Evolutionary conservation across 2,797 vertebrate species (phyloP), one percentile per base, ranked within the genome.

Genomic region (Enteromius viviparus): DNA sequence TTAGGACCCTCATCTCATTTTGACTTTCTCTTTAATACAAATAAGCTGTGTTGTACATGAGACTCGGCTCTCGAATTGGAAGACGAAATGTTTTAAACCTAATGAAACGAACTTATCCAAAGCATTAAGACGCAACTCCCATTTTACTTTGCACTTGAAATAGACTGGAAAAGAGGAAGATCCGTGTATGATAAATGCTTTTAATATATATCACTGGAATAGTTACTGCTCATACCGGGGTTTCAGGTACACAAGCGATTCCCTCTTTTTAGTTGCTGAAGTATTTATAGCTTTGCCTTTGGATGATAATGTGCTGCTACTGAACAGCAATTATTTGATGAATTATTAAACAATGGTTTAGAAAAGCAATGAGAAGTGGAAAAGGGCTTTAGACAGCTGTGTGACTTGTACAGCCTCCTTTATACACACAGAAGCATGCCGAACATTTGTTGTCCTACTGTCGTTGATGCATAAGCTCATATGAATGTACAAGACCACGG

Each of bases 281-380:
- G 89, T 90, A 90, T 92, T 92, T 91, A 85, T 93, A 90, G 90
- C 92, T 91, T 87, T 89, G 87, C 89, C 92, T 91, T 87, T 89
- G 87, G 85, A 86, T 87, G 88, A 87, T 91, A 84, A 87, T 86
- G 85, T 89, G 88, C 88, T 91, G 89, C 90, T 92, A 90, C 92
- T 92, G 91, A 93, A 92, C 90, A 92, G 92, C 94, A 93, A 94
- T 94, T 94, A 94, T 82, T 82, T 55, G 85, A 90, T 94, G 87
- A 94, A 94, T 94, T 91, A 94, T 94, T 94, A 90, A 94, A 84
- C 85, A 66, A 71, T 47, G 40, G 71, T 77, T 51, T 85, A 87
- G 78, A 90, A 90, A 87, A 87, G 88, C 89, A 88, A 90, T 87
- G 86, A 92, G 79, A 81, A 80, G 60, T 88, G 89, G 87, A 92